Evolutionary conservation across 2,888 invertebrate species (phyloP).

Genomic region (Sphaerophoria taeniata): DNA sequence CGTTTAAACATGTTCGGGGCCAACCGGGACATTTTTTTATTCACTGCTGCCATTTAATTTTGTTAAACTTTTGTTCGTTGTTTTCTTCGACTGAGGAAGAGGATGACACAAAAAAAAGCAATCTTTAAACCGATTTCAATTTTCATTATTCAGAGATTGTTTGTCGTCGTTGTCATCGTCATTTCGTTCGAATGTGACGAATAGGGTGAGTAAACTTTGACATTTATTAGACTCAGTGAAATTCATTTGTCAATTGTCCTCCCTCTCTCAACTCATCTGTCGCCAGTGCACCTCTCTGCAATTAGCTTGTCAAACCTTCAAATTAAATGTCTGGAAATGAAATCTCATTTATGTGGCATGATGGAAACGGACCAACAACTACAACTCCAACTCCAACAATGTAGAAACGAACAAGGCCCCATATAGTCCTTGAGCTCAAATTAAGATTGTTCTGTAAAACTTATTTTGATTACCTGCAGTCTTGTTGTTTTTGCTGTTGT

Average conservation of each 20-base stretch:
- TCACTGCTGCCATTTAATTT: conserved; percentile 36
- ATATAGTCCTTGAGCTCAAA: conserved; percentile 60
- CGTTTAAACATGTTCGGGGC: conserved; percentile 60
- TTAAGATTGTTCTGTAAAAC: conserved; percentile 66
- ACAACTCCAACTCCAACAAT: background rate
- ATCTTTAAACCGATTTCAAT: conserved; percentile 48
- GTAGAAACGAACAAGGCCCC: conserved; percentile 22
- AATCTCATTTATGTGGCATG: conserved; percentile 60
- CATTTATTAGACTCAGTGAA: conserved; percentile 56
- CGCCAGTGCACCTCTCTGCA: conserved; percentile 31
- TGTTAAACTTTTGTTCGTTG: conserved; percentile 13
- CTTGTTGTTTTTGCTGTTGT: background rate
- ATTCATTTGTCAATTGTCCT: conserved; percentile 42
- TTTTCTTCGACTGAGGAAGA: background rate
- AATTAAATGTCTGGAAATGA: conserved; percentile 72
- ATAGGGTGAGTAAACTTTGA: conserved; percentile 66
- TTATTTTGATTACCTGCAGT: conserved; percentile 63
- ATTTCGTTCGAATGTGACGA: conserved; percentile 27
- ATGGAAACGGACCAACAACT: background rate
- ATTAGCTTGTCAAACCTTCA: conserved; percentile 72
- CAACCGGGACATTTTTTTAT: conserved; percentile 31
- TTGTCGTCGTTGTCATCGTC: conserved; percentile 23
- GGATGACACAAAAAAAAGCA: background rate
- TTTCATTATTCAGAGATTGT: conserved; percentile 4
- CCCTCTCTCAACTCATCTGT: background rate